Base-by-base conservation (phyloP, 2,888 invertebrate species). In the Trichacis sp. region DNA sequence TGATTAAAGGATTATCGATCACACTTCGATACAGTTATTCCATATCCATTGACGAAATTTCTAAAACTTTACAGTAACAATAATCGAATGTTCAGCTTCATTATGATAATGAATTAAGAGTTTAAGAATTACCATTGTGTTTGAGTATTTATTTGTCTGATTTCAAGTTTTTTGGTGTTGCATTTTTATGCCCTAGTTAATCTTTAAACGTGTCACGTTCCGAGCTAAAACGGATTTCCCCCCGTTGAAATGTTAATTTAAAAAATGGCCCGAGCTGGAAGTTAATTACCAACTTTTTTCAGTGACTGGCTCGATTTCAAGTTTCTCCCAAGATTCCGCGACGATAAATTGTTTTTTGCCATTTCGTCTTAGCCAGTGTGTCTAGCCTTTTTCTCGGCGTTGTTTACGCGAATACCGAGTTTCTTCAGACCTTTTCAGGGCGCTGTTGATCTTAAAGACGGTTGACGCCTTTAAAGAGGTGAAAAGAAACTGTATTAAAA, bases 401-500 rank as follows among this genome's bases (percentile, higher is more conserved):
- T 46, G 46, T 46, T 46, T 46, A 46, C 46, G 20, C 6, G 24
- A 24, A 20, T 46, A 24, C 18, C 15, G 14, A 12, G 24, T 46
- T 20, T 46, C 24, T 46, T 24, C 12, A 4, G 46, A 46, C 24
- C 46, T 46, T 19, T 24, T 20, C 46, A 46, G 45, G 11, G 1
- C 45, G 11, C 46, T 24, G 46, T 46, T 46, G 46, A 29, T 46
- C 24, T 24, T 43, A 19, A 43, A 43, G 19, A 43, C 43, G 43
- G 15, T 12, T 12, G 46, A 46, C 46, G 18, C 11, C 24, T 46
- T 46, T 66, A 55, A 66, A 62, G 55, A 62, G 48, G 55, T 55
- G 3, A 55, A 63, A 67, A 59, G 62, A 58, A 52, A 56, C 59
- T 59, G 59, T 59, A 67, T 67, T 63, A 67, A 66, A 49, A 67